Conservation (phyloP, 2,888 invertebrate genomes). For the Scrobipalpa costella region DNA sequence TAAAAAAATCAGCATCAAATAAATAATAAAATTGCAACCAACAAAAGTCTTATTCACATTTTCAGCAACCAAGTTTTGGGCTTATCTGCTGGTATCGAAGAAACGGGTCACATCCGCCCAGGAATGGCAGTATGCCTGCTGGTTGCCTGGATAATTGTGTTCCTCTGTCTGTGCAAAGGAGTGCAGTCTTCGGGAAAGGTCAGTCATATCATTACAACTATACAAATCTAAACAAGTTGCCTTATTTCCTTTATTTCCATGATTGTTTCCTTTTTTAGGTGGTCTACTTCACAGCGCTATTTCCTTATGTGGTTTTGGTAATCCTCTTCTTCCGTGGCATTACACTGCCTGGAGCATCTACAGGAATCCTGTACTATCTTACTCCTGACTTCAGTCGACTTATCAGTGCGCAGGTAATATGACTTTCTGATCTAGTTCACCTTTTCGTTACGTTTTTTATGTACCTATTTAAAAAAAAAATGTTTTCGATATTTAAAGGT, state of each 20-base stretch:
- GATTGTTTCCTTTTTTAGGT: conserved; percentile 68
- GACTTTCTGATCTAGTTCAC: no score
- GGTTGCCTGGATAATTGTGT: conserved; percentile 89
- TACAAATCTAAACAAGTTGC: no score
- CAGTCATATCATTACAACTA: not conserved
- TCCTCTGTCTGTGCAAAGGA: conserved; percentile 88
- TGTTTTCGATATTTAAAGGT: conserved; percentile 68
- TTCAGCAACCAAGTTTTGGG: conserved; percentile 83
- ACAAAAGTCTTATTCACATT: conserved; percentile 25
- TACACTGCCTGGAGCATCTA: conserved; percentile 88
- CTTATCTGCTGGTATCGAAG: conserved; percentile 87
- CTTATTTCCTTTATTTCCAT: no score
- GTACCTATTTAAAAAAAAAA: no score
- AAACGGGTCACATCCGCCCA: conserved; percentile 84
- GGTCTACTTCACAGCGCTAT: conserved; percentile 88
- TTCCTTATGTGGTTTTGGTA: conserved; percentile 87
- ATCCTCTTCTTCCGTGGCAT: conserved; percentile 90
- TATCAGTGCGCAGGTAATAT: conserved; percentile 84
- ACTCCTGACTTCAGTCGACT: conserved; percentile 89
- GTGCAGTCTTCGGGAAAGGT: conserved; percentile 90
- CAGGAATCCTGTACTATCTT: conserved; percentile 89
- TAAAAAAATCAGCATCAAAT: no score
- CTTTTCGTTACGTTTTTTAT: no score
- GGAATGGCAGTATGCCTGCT: conserved; percentile 88
- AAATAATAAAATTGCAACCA: no score